Evolutionary conservation across 2,888 invertebrate genomes (phyloP), one percentile per base, ranked within the genome.

Genomic region (Cloeon dipterum): DNA sequence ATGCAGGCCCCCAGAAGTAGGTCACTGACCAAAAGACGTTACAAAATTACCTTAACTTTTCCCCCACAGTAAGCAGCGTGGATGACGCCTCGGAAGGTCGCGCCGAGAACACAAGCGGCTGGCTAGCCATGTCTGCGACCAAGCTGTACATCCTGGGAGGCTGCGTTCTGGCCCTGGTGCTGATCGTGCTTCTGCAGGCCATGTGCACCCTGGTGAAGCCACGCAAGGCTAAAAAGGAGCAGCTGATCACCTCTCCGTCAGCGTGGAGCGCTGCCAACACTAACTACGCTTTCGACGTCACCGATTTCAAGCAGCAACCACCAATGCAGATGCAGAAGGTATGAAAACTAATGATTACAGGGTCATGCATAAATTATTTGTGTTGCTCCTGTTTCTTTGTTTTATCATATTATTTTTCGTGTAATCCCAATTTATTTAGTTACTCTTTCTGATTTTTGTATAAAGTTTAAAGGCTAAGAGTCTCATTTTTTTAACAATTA

Each of bases 211-310:
- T 88, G 34, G 75, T 77, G 55, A 67, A 70, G 47, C 68, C 71
- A 1, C 29, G 29, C 7, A 13, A 29, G 5, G 5, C 13, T 29
- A 29, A 29, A n/a, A 7, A 85, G 82, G 82, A 82, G 47, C 78
- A 76, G 46, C 59, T 85, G 34, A 78, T 85, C 46, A 75, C 77
- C 17, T 77, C 72, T 53, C 16, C 29, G 5, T 73, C 78, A 14
- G 81, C 82, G 1, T 88, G 88, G 86, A 72, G 78, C 0, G 63
- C 73, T 2, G 67, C 74, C 2, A 82, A 79, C 55, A 83, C 82
- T 0, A 88, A 86, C 57, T 86, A 85, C 57, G 86, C 81, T 0
- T 88, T 86, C 56, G 86, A 88, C 49, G 74, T 81, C 0, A 82
- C 76, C 53, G 85, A 82, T 48, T 74, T 76, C 40, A 81, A 82